A percentile compares a stretch with the other conserved stretches of the same genome.
Evolutionary conservation across 2,113 vertebrate species (phyloP).

Genomic region (Spheniscus mendiculus): DNA sequence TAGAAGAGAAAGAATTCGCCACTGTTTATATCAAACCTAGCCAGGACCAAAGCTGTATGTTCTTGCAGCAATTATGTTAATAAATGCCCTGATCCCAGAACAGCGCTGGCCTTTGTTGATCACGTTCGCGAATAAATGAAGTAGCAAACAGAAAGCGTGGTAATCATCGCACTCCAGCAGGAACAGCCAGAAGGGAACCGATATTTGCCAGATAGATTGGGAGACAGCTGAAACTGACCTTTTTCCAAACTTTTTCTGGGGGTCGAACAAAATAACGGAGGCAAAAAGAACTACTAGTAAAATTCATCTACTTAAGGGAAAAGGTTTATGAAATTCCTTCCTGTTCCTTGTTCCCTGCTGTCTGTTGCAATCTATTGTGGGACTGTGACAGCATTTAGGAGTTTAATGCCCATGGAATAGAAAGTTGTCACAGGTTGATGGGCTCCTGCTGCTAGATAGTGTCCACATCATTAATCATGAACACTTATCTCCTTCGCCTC

Average conservation of each 20-base stretch:
- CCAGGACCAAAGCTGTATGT: background rate
- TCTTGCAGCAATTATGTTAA: background rate
- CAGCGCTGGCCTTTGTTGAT: background rate
- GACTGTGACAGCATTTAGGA: constrained; percentile 45
- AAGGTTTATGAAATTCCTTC: background rate
- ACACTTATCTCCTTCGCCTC: constrained; percentile 28
- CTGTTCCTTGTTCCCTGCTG: background rate
- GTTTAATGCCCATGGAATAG: constrained; percentile 60
- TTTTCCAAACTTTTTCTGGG: background rate
- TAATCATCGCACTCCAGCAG: background rate
- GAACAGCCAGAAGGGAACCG: background rate
- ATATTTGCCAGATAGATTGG: background rate
- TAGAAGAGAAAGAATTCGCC: background rate
- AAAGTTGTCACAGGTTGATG: constrained; percentile 62
- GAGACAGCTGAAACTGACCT: background rate
- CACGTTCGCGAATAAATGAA: background rate
- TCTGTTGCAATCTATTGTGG: background rate
- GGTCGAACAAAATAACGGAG: background rate
- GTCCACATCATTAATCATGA: constrained; percentile 60
- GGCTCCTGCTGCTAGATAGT: constrained; percentile 58
- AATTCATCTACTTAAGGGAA: background rate
- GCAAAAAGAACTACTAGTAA: background rate
- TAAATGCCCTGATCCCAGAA: background rate
- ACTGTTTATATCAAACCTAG: background rate
- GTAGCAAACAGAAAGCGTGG: background rate